Evolutionary conservation across 2,888 invertebrate genomes (phyloP).

Genomic region (Drosophila algonquin): DNA sequence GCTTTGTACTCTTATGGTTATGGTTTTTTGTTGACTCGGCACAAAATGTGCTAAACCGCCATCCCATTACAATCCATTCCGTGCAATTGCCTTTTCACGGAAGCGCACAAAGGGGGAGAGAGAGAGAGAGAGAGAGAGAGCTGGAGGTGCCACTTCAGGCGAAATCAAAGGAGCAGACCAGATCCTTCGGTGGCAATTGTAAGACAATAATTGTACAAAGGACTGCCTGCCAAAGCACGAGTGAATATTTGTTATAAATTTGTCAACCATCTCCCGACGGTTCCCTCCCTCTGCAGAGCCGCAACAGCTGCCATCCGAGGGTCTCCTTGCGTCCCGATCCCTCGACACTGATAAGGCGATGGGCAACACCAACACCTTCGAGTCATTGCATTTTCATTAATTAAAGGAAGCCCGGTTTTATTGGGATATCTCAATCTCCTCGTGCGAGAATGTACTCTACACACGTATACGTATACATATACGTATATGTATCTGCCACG

Average conservation of each 20-base stretch:
- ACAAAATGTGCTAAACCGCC: slow-evolving; percentile 68
- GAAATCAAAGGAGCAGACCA: slow-evolving; percentile 55
- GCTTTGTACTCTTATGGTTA: slow-evolving; percentile 43
- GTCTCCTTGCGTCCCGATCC: slow-evolving; percentile 47
- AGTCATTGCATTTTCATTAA: slow-evolving; percentile 78
- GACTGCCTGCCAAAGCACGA: slow-evolving; percentile 76
- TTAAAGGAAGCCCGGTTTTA: slow-evolving; percentile 69
- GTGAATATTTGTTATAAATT: slow-evolving; percentile 81
- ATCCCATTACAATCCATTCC: slow-evolving; percentile 28
- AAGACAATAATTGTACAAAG: slow-evolving; percentile 75
- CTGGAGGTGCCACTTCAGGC: slow-evolving; percentile 44
- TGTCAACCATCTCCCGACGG: slow-evolving; percentile 61
- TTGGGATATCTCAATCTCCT: slow-evolving; percentile 53
- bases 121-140: slow-evolving; percentile 3
- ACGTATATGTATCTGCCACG: slow-evolving; percentile 16
- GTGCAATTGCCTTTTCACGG: slow-evolving; percentile 55
- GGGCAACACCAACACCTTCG: slow-evolving; percentile 33
- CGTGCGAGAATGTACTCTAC: slow-evolving; percentile 1
- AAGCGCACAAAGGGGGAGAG: slow-evolving; percentile 65
- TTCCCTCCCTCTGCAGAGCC: slow-evolving; percentile 9
- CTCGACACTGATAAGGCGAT: slow-evolving; percentile 53
- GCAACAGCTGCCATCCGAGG: slow-evolving; percentile 46
- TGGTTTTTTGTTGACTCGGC: slow-evolving; percentile 52
- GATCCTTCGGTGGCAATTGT: slow-evolving; percentile 66
- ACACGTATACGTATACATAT: too few species aligned